phyloP scores from a whole-genome alignment of 2,797 vertebrate species.

The Ibycter americanus region DNA sequence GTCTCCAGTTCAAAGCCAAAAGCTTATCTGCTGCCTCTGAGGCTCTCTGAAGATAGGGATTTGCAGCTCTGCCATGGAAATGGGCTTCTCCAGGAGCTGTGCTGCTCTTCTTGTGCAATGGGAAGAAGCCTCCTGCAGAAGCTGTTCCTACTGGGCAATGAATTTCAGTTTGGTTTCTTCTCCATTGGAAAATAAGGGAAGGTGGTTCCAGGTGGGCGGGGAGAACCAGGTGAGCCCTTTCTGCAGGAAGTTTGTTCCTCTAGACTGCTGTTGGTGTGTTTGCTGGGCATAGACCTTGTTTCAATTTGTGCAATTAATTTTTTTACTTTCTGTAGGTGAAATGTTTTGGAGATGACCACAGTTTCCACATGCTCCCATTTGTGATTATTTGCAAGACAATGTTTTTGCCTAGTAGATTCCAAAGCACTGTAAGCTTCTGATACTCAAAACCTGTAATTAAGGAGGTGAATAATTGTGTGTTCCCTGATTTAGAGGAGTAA shows the following conservation, averaged over 20 bases:
- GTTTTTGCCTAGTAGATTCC: not conserved
- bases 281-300: not conserved
- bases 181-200: not conserved
- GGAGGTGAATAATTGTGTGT: not conserved
- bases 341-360: not conserved
- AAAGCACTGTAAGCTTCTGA: not conserved
- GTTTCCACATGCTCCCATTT: not conserved
- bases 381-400: not conserved
- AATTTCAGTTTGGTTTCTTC: not conserved
- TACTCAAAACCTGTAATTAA: not conserved
- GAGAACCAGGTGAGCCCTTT: not conserved
- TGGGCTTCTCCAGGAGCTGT: not conserved
- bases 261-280: not conserved
- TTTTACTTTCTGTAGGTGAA: not conserved
- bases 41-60: not conserved
- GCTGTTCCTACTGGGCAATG: not conserved
- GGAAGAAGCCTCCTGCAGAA: not conserved
- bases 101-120: fast-evolving
- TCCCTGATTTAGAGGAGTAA: not conserved
- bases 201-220: not conserved
- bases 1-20: not conserved
- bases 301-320: not conserved
- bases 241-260: not conserved
- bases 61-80: not conserved
- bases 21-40: not conserved